Evolutionary conservation across 2,797 vertebrate genomes (phyloP), one percentile per base, ranked within the genome.

Genomic region (Lates japonicus): DNA sequence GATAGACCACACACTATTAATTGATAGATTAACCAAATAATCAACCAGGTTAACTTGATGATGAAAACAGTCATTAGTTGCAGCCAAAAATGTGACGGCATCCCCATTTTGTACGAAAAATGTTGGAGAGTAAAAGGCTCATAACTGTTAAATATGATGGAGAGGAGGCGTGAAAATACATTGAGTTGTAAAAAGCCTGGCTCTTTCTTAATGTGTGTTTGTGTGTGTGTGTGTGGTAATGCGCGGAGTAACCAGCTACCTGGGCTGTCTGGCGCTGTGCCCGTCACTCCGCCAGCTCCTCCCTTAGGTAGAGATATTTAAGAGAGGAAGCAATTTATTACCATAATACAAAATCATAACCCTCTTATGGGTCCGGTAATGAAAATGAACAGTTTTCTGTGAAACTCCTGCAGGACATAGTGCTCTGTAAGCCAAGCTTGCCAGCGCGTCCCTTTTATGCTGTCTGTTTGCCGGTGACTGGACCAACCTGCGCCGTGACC

Each of bases 311-410:
- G 57, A 76, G 74, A 90, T 78, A 86, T 92, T 92, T 89, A 89
- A 73, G 33, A 84, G 69, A 68, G 69, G 63, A 82, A 84, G 73
- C 80, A 52, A 91, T 93, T 87, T 91, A 87, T 94, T 87, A 89
- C 73, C 80, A 88, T 90, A 88, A 88, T 91, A 93, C 87, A 92
- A 60, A 92, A 91, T 94, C 78, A 84, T 79, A 70, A 77, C 83
- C 74, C 67, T 84, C 82, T 83, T 85, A 85, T 80, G 83, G 78
- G n/a, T n/a, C 80, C 76, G 66, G 77, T 89, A 87, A 92, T 93
- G 83, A 92, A 93, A 90, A 93, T 90, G 78, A 89, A 89, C 71
- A 8, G 59, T 80, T 88, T 80, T 61, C 57, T 63, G 48, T 71
- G 58, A 79, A 71, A 57, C 90, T 85, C 75, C 87, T 70, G 83